Evolutionary conservation across 2,113 vertebrate genomes (phyloP), one percentile per base, ranked within the genome.

Genomic region (Ivindomyrus marchei): DNA sequence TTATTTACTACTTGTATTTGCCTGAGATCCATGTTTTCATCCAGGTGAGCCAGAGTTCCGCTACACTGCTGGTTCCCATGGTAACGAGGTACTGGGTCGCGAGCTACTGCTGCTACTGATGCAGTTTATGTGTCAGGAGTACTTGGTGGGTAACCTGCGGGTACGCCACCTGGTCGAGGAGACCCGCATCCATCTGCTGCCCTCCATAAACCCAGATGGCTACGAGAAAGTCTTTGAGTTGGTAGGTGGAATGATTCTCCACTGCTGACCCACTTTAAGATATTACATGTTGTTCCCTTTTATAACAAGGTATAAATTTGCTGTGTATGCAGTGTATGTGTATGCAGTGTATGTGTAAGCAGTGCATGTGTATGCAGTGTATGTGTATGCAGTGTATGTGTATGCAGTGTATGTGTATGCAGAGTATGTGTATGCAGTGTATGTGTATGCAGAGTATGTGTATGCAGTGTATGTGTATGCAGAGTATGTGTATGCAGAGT

Each of bases 121-220:
- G 96, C 98, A 99, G 96, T 99, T 99, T 93, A 96, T 99, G 94
- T 99, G 98, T 90, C 96, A 97, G 93, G 98, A 99, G 90, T 99
- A 99, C 94, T 91, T 97, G 92, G 96, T 96, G 3, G 95, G 96
- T 84, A 99, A 98, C 92, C 90, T 94, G 0, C 97, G 98, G 13
- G 95, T 99, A 7, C 93, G 95, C 11, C 97, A 93, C 92, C 97
- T 99, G 88, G 97, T 99, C 89, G 94, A 98, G n/a, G 95, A 97
- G 92, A 99, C 98, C 0, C 96, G 98, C 3, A 98, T 99, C 90
- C 98, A 99, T 94, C 95, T 99, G 70, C 93, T 99, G 85, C 98
- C 98, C 88, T 98, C 97, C 0, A 90, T 98, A 93, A 99, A 99
- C 94, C 98, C 98, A 0, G 98, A 99, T 1, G 98, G 98, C 90